Percentiles rank a stretch among this genome's conserved stretches.
These are phyloP conservation scores for Denticeps clupeoides DNA, from an alignment of 2,797 vertebrate species.

Conservation along the genomic window DNA sequence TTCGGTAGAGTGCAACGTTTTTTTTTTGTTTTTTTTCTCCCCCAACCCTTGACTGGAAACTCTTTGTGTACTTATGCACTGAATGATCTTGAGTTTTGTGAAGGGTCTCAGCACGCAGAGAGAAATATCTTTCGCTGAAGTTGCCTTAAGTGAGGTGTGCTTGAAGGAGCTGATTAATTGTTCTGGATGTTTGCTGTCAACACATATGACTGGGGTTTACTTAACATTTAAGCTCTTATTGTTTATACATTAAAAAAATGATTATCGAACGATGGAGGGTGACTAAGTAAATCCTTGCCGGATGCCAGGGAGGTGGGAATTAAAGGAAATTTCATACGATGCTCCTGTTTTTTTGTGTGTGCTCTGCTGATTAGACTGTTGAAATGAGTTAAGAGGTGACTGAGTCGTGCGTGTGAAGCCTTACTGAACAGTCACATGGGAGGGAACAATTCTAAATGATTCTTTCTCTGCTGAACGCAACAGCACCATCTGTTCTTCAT, in stretches of 20 bases:
- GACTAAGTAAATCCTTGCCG: no score
- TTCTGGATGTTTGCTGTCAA: background rate
- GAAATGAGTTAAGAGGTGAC: background rate
- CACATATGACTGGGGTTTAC: background rate
- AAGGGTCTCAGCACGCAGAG: conserved; percentile 9
- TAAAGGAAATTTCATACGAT: no score
- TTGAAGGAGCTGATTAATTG: conserved; percentile 14
- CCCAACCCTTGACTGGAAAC: conserved; percentile 17
- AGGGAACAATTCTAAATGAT: no score
- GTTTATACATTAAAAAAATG: background rate
- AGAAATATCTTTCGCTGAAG: conserved; percentile 21
- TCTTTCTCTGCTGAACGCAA: no score
- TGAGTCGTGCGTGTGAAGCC: no score
- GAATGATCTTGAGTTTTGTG: conserved; percentile 18
- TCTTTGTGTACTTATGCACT: conserved; percentile 12
- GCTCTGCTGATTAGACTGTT: background rate
- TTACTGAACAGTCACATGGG: no score
- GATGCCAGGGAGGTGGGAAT: background rate
- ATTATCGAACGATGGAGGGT: no score
- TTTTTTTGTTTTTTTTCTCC: conserved; percentile 24
- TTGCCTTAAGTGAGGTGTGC: conserved; percentile 34
- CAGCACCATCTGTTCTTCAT: no score
- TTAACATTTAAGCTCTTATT: background rate
- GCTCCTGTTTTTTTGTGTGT: background rate
- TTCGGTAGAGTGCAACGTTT: conserved; percentile 7